A percentile compares a stretch with the other conserved stretches of the same genome.
phyloP scores from a whole-genome alignment of 2,797 vertebrate genomes.

The Cirrhinus molitorella region DNA sequence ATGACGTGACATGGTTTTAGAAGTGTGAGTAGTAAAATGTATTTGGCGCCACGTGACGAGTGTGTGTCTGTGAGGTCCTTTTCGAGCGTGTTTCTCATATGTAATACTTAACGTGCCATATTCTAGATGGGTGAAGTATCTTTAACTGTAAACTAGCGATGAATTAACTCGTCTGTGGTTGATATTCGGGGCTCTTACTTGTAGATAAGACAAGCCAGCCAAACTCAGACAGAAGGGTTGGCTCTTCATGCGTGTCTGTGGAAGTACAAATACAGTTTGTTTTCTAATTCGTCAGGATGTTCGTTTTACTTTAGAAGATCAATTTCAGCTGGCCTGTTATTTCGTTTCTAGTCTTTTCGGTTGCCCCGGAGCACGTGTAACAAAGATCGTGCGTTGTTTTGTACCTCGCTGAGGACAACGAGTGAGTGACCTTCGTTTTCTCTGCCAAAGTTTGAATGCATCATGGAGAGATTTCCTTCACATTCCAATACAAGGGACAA shows the following conservation, averaged over 20 bases:
- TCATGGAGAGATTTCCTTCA: constrained; percentile 45
- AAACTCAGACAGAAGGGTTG: constrained; percentile 41
- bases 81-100: constrained; percentile 68
- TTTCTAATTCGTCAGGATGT: constrained; percentile 29
- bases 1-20: constrained; percentile 58
- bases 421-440: constrained; percentile 58
- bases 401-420: constrained; percentile 55
- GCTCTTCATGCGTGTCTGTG: constrained; percentile 62
- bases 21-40: constrained; percentile 54
- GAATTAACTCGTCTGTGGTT: constrained; percentile 68
- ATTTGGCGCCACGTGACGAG: constrained; percentile 52
- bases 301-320: constrained; percentile 21
- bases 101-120: constrained; percentile 78
- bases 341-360: constrained; percentile 41
- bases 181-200: constrained; percentile 60
- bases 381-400: constrained; percentile 18
- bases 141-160: constrained; percentile 72
- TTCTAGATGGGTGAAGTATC: constrained; percentile 68
- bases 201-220: constrained; percentile 61
- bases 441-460: constrained; percentile 70
- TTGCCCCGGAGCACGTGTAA: constrained; percentile 35
- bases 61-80: constrained; percentile 59
- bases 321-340: constrained; percentile 43
- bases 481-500: constrained; percentile 33
- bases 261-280: constrained; percentile 41